Percentiles rank a stretch among this genome's conserved stretches.
Evolutionary conservation across 2,888 invertebrate genomes (phyloP).

Genomic region (Euproctis similis): DNA sequence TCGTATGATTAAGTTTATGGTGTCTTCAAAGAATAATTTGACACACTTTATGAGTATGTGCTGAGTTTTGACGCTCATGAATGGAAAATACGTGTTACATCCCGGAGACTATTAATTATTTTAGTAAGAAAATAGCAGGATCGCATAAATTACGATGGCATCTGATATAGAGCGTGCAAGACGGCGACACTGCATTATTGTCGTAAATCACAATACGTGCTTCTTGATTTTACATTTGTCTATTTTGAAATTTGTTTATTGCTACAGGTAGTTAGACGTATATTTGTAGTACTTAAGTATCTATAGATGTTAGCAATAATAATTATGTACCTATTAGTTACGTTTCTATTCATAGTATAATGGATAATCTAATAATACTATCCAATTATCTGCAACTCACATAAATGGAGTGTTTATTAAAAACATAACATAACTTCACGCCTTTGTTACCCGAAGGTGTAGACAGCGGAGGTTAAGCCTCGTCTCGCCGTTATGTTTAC

Average conservation of each 20-base stretch:
- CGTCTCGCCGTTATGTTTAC: too few species aligned
- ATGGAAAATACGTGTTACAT: constrained; percentile 37
- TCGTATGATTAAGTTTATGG: constrained; percentile 51
- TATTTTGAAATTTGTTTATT: neutral
- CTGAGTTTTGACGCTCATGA: constrained; percentile 42
- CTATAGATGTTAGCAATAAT: too few species aligned
- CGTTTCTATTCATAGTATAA: too few species aligned
- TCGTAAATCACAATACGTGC: too few species aligned
- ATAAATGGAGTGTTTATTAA: too few species aligned
- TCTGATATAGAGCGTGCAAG: too few species aligned
- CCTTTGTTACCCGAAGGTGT: too few species aligned
- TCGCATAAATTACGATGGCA: constrained; percentile 21
- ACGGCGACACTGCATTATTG: constrained; percentile 12
- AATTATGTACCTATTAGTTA: too few species aligned
- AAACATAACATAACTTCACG: too few species aligned
- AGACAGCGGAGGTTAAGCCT: too few species aligned
- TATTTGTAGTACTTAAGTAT: neutral
- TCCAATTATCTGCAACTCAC: too few species aligned
- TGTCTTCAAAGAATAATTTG: constrained; percentile 67
- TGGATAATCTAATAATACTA: too few species aligned
- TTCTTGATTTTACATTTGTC: constrained; percentile 3
- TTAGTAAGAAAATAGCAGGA: constrained; percentile 19
- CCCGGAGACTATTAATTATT: constrained; percentile 24
- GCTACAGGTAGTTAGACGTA: neutral
- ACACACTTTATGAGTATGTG: constrained; percentile 63